Evolutionary conservation across 92 coral and sea anemone species (phyloP).

Genomic region (Micromussa lordhowensis): DNA sequence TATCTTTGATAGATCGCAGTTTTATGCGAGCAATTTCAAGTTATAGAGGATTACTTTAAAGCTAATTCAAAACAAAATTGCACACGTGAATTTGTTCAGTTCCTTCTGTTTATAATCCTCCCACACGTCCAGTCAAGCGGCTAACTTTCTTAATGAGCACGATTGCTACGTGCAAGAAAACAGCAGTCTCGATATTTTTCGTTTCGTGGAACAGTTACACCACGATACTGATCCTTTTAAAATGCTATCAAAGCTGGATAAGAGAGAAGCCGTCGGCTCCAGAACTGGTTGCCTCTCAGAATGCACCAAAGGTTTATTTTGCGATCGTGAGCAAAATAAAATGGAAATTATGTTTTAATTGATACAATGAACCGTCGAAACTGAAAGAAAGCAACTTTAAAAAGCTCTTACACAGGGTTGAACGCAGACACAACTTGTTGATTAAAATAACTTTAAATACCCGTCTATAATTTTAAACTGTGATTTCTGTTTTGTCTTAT

Average conservation of each 20-base stretch:
- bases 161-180: background rate
- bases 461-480: background rate
- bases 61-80: background rate
- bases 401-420: background rate
- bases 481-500: background rate
- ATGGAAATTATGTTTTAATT: background rate
- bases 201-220: background rate
- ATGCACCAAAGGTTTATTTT: background rate
- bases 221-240: background rate
- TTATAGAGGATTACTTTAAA: background rate
- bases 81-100: background rate
- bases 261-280: background rate
- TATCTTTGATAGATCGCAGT: background rate
- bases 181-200: background rate
- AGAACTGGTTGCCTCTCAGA: background rate
- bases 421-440: background rate
- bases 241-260: background rate
- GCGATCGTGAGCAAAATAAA: background rate
- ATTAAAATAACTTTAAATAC: background rate
- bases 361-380: background rate
- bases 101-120: conserved; percentile 17
- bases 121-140: background rate
- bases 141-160: background rate
- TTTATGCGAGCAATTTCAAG: background rate
- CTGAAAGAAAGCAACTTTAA: background rate